Evolutionary conservation across 2,797 vertebrate species (phyloP).

Genomic region (Streptopelia turtur): DNA sequence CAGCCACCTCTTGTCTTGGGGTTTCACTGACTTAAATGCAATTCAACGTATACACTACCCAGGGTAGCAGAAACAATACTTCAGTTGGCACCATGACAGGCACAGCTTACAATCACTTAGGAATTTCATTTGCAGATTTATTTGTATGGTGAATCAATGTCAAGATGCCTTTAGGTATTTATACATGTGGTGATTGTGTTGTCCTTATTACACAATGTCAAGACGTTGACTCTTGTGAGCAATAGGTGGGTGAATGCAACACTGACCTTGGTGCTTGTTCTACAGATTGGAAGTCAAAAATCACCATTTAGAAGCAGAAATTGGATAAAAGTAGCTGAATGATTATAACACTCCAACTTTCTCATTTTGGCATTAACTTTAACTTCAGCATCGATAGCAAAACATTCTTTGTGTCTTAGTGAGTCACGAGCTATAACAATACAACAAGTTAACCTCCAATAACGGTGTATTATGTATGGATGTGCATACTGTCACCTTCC

Average conservation of each 20-base stretch:
- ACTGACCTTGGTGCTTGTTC: neutral
- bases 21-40: neutral
- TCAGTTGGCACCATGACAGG: neutral
- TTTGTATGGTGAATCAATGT: neutral
- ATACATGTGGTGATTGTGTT: neutral
- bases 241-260: neutral
- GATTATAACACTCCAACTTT: neutral
- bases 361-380: neutral
- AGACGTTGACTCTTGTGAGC: neutral
- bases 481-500: neutral
- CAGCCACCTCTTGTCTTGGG: neutral
- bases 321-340: neutral
- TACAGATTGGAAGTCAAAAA: neutral
- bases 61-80: neutral
- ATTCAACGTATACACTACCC: neutral
- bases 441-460: neutral
- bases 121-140: slow-evolving; percentile 37
- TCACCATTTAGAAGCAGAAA: neutral
- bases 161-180: slow-evolving; percentile 7
- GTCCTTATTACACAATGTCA: neutral
- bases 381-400: neutral
- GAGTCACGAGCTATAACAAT: neutral
- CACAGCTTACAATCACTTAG: neutral
- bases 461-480: neutral
- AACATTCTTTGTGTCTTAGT: neutral